Percentiles rank a stretch among this genome's conserved stretches.
Conservation (phyloP, 2,888 invertebrate genomes). For the Eumacrocentrus americanus region DNA sequence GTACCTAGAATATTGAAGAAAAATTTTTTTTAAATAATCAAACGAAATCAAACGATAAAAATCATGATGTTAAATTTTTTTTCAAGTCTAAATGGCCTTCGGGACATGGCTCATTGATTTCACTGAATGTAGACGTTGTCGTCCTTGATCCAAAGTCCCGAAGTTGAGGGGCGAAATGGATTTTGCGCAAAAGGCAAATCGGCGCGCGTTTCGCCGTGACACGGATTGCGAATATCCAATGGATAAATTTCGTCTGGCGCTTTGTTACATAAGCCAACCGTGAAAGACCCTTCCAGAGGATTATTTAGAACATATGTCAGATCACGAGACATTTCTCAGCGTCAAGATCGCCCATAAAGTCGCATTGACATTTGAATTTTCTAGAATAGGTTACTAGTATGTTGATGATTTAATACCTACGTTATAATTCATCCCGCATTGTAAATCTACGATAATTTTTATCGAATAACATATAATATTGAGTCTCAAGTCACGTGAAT, state of each 20-base stretch:
- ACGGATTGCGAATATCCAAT: constrained; percentile 45
- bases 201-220: constrained; percentile 49
- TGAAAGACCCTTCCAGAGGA: constrained; percentile 4
- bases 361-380: too few relatives aligned
- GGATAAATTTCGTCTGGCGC: constrained; percentile 53
- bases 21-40: background rate
- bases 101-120: constrained; percentile 18
- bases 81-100: constrained; percentile 10
- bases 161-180: constrained; percentile 22
- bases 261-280: constrained; percentile 47
- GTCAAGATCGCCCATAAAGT: too few relatives aligned
- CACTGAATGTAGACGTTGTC: constrained; percentile 7
- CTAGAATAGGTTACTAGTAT: too few relatives aligned
- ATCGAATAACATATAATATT: too few relatives aligned
- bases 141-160: constrained; percentile 23
- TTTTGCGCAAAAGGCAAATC: constrained; percentile 24
- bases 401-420: too few relatives aligned
- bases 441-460: too few relatives aligned
- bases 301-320: background rate
- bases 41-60: background rate
- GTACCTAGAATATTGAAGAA: too few relatives aligned
- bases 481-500: background rate
- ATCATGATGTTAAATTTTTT: background rate
- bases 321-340: too few relatives aligned
- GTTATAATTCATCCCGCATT: too few relatives aligned